These are phyloP conservation scores for Agapornis roseicollis DNA, from an alignment of 2,113 vertebrate genomes.

Conservation along the genomic window DNA sequence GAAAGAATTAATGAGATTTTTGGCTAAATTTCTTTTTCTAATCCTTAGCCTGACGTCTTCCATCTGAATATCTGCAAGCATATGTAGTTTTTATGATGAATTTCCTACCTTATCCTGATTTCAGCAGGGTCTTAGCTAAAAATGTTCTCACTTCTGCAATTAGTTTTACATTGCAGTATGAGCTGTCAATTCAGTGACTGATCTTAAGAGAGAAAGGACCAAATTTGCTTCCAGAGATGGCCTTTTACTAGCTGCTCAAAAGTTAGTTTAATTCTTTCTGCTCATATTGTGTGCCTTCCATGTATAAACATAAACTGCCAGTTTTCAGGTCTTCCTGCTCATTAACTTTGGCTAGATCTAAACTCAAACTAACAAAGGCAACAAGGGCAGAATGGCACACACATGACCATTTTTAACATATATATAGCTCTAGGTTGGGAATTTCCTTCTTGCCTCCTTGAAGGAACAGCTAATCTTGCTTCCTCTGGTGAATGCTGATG, in stretches of 20 bases:
- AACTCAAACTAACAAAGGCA: neutral
- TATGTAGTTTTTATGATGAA: neutral
- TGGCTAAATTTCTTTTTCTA: neutral
- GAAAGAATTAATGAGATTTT: neutral
- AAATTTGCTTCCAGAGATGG: neutral
- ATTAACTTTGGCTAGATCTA: neutral
- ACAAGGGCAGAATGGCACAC: neutral
- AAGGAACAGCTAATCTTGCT: neutral
- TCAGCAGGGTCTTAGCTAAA: neutral
- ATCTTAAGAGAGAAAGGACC: neutral
- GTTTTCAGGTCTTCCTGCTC: neutral
- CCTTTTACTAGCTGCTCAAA: neutral
- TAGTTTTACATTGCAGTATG: neutral
- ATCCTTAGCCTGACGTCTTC: neutral
- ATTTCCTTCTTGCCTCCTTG: neutral
- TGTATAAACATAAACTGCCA: neutral
- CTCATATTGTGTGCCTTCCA: neutral
- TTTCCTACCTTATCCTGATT: neutral
- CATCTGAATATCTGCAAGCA: neutral
- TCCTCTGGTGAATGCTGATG: neutral
- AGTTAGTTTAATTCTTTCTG: neutral
- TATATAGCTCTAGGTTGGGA: neutral
- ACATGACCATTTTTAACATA: neutral
- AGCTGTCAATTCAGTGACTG: neutral
- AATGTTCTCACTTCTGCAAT: neutral